A percentile compares a stretch with the other conserved stretches of the same genome.
Conservation (phyloP, 2,888 invertebrate genomes). For the Arrhopalites spinosus region DNA sequence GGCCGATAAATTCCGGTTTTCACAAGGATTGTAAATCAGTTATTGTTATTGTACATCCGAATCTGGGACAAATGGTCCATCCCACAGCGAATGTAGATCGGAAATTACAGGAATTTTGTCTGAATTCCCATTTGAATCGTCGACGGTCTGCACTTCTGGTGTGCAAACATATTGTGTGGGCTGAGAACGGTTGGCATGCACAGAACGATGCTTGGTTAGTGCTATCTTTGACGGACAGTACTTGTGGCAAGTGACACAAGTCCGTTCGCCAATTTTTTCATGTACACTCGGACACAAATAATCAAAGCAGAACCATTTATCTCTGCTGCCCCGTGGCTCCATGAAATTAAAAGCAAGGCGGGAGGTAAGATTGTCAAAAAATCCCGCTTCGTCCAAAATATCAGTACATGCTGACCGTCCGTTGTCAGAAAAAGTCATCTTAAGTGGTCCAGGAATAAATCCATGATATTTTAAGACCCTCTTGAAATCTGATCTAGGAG, state of each 20-base stretch:
- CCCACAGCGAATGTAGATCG: no score
- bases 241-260: background rate
- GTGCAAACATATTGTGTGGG: no score
- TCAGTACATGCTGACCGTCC: background rate
- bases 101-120: no score
- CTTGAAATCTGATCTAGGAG: background rate
- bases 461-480: background rate
- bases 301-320: conserved; percentile 13
- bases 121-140: no score
- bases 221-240: background rate
- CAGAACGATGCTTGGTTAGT: no score
- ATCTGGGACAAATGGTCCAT: no score
- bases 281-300: conserved; percentile 23
- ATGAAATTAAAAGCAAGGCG: background rate
- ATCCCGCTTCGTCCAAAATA: background rate
- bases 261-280: background rate
- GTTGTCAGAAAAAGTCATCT: background rate
- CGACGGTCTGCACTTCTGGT: no score
- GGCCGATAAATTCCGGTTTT: no score
- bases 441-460: background rate
- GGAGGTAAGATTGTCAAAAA: background rate
- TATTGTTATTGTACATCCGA: no score
- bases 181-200: no score
- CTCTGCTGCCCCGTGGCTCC: background rate
- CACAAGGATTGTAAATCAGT: no score